A percentile compares a stretch with the other conserved stretches of the same genome.
These are phyloP conservation scores for Todiramphus chloris DNA, from an alignment of 2,113 vertebrate genomes.

Conservation along the genomic window DNA sequence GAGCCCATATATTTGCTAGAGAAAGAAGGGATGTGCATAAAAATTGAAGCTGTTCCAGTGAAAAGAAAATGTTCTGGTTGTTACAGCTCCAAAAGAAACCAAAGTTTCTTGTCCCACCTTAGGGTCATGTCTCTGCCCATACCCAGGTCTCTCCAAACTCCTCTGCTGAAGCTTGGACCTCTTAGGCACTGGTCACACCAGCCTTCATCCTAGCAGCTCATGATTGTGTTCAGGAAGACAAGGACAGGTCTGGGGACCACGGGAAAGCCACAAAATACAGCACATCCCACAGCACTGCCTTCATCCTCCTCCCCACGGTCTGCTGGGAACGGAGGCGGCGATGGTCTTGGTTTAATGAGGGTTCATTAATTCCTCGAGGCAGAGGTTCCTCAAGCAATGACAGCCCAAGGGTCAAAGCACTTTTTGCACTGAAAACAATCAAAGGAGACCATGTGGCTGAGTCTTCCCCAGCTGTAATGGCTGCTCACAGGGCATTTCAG, in stretches of 20 bases:
- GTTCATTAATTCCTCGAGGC: conserved; percentile 17
- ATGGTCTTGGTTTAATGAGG: conserved; percentile 5
- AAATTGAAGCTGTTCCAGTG: background rate
- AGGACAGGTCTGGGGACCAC: background rate
- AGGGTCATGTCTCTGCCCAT: background rate
- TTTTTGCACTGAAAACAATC: background rate
- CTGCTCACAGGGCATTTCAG: background rate
- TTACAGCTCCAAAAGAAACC: background rate
- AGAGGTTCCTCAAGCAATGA: background rate
- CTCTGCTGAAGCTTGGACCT: background rate
- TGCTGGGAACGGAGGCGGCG: background rate
- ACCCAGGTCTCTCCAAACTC: background rate
- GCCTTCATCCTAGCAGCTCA: background rate
- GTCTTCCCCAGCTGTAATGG: background rate
- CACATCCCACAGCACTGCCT: background rate
- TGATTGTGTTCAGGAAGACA: background rate
- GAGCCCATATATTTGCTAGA: background rate
- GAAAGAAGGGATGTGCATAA: background rate
- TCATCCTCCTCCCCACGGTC: background rate
- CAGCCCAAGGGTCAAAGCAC: background rate
- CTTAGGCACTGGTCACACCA: background rate
- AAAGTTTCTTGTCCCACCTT: background rate
- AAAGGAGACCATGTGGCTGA: background rate
- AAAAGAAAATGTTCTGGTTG: fast-evolving
- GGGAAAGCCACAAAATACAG: background rate